Evolutionary conservation across 2,888 invertebrate species (phyloP).

Genomic region (Chrysotoxum bicinctum): DNA sequence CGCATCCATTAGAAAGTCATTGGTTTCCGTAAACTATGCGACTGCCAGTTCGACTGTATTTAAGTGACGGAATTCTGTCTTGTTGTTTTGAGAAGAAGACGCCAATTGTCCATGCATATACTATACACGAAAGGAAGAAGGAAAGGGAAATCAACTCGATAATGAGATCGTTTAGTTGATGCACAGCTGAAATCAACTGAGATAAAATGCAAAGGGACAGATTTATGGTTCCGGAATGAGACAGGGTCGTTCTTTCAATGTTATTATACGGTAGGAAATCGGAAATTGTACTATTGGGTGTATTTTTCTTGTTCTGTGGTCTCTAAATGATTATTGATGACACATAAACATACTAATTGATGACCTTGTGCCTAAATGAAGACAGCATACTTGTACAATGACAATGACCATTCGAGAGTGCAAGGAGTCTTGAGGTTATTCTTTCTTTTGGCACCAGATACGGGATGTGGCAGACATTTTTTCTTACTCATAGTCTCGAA

Average conservation of each 20-base stretch:
- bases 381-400: constrained; percentile 12
- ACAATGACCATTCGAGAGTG: not conserved
- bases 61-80: constrained; percentile 51
- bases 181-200: constrained; percentile 31
- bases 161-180: constrained; percentile 47
- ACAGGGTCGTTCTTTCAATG: not conserved
- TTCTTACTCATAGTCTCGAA: not conserved
- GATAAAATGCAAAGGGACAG: constrained; percentile 57
- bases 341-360: constrained; percentile 69
- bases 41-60: not conserved
- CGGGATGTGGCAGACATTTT: constrained; percentile 21
- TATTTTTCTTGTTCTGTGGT: constrained; percentile 63
- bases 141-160: constrained; percentile 44
- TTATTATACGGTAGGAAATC: constrained; percentile 19
- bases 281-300: constrained; percentile 52
- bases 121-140: not conserved
- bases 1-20: constrained; percentile 71
- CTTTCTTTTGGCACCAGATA: not conserved
- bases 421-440: not conserved
- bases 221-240: constrained; percentile 68
- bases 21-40: constrained; percentile 16
- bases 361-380: constrained; percentile 61
- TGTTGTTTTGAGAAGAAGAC: constrained; percentile 41
- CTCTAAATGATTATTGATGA: constrained; percentile 61
- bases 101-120: constrained; percentile 6